Evolutionary conservation across 2,797 vertebrate genomes (phyloP).

Genomic region (Austrolebias charrua): DNA sequence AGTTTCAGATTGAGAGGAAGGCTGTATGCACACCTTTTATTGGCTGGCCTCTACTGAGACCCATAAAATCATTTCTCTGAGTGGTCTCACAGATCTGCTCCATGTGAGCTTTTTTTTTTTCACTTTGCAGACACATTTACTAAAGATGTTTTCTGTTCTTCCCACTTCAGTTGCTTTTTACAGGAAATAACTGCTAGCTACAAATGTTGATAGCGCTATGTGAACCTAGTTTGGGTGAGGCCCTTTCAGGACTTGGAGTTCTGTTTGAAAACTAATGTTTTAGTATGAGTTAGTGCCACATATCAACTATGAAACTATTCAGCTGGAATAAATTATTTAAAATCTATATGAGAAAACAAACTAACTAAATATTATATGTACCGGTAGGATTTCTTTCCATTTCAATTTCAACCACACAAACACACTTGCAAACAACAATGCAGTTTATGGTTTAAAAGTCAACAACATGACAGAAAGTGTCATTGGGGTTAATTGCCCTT

Average conservation of each 20-base stretch:
- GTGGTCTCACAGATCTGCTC: slow-evolving; percentile 5
- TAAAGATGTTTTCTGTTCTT: neutral
- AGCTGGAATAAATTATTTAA: neutral
- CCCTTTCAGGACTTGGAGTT: neutral
- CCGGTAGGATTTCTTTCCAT: too few species aligned
- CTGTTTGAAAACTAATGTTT: neutral
- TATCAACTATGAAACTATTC: neutral
- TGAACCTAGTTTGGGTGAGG: neutral
- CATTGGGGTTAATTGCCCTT: too few species aligned
- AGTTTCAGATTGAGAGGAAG: slow-evolving; percentile 7
- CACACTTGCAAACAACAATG: too few species aligned
- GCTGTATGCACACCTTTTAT: slow-evolving; percentile 4
- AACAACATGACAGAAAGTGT: too few species aligned
- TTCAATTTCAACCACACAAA: too few species aligned
- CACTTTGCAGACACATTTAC: slow-evolving; percentile 5
- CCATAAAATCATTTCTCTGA: slow-evolving; percentile 21
- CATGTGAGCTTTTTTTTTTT: neutral
- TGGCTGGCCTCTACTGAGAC: slow-evolving; percentile 17
- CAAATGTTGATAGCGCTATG: neutral
- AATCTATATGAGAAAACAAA: too few species aligned
- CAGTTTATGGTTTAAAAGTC: too few species aligned
- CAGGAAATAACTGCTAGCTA: neutral
- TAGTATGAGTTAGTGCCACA: neutral
- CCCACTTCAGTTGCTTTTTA: neutral
- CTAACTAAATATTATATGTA: too few species aligned